Percentiles rank a stretch among this genome's conserved stretches.
These are phyloP conservation scores for Aspidoscelis tigris DNA, from an alignment of 2,113 vertebrate genomes.

Conservation along the genomic window DNA sequence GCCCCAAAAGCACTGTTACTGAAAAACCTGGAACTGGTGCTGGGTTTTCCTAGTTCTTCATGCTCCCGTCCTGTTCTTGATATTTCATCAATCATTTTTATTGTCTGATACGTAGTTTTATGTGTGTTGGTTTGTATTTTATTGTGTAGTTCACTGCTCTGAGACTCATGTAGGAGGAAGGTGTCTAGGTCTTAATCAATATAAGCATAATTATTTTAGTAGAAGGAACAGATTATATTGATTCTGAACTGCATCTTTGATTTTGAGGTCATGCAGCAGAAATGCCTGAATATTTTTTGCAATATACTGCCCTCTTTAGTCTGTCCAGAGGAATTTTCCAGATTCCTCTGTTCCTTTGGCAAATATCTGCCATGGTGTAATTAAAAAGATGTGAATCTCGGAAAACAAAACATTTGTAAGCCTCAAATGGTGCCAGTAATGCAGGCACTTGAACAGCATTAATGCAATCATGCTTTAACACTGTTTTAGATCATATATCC, in stretches of 20 bases:
- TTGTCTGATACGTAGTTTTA: no score
- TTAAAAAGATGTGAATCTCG: not conserved
- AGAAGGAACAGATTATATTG: constrained; percentile 8
- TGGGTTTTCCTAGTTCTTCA: no score
- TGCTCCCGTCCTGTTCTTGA: no score
- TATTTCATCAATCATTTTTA: no score
- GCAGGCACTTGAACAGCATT: accelerated
- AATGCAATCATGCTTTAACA: not conserved
- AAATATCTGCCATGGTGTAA: not conserved
- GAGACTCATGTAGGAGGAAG: no score
- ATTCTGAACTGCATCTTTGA: not conserved
- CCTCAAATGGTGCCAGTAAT: not conserved
- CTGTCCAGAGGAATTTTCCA: not conserved
- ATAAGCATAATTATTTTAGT: not conserved
- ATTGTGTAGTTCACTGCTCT: no score
- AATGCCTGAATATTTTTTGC: constrained; percentile 31
- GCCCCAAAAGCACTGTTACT: no score
- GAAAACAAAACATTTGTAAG: not conserved
- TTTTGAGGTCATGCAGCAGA: not conserved
- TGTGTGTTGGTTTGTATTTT: no score
- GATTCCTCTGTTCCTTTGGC: not conserved
- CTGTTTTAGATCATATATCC: constrained; percentile 2
- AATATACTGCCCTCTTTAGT: constrained; percentile 68
- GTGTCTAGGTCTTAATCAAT: no score
- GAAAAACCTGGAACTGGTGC: no score